Evolutionary conservation across 2,797 vertebrate genomes (phyloP).

Genomic region (Acanthurus tractus): DNA sequence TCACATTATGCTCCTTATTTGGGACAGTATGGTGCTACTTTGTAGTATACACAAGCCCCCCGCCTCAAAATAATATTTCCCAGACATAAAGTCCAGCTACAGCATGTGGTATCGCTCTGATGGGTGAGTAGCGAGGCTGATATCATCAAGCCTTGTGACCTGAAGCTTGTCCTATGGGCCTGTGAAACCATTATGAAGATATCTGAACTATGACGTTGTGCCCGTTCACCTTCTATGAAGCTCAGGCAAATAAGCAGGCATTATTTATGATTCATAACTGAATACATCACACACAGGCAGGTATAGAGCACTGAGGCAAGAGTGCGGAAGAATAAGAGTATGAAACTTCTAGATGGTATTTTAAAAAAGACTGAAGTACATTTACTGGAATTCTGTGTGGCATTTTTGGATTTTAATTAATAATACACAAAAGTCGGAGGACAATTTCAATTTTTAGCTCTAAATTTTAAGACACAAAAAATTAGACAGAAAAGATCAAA

Average conservation of each 20-base stretch:
- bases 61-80: slow-evolving; percentile 79
- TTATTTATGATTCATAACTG: slow-evolving; percentile 15
- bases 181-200: slow-evolving; percentile 62
- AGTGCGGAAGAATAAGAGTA: background rate
- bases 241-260: background rate
- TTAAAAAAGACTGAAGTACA: background rate
- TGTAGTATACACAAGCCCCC: slow-evolving; percentile 60
- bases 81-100: slow-evolving; percentile 71
- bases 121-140: slow-evolving; percentile 53
- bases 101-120: slow-evolving; percentile 78
- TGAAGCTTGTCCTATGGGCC: slow-evolving; percentile 55
- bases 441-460: background rate
- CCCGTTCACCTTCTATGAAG: slow-evolving; percentile 36
- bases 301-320: background rate
- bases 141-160: slow-evolving; percentile 68
- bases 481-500: slow-evolving; percentile 29
- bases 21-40: slow-evolving; percentile 59
- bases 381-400: slow-evolving; percentile 1
- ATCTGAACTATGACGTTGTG: slow-evolving; percentile 31
- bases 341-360: background rate
- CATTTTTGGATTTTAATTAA: background rate
- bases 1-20: slow-evolving; percentile 74
- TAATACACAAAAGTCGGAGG: background rate
- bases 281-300: background rate
- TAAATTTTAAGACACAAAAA: background rate